phyloP scores from a whole-genome alignment of 2,797 vertebrate species.

The Cossypha dichroa region DNA sequence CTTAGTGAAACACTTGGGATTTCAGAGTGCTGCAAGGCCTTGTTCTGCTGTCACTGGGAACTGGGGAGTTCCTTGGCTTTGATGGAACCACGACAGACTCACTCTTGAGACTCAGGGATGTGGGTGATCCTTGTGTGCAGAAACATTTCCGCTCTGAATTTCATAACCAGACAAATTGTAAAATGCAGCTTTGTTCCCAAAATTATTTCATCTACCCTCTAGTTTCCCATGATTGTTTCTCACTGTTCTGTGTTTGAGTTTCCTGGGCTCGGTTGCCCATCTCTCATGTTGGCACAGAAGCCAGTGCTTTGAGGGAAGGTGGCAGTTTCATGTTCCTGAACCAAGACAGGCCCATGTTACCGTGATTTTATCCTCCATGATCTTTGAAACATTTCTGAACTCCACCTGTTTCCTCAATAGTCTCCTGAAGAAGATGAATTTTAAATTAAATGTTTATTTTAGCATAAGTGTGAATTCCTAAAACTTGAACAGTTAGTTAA shows the following conservation, averaged over 20 bases:
- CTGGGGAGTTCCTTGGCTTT: not conserved
- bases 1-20: not conserved
- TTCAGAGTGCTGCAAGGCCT: not conserved
- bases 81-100: not conserved
- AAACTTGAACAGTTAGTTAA: not conserved
- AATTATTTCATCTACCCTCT: not conserved
- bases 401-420: not conserved
- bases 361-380: not conserved
- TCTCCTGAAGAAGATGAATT: not conserved
- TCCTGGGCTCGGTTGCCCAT: not conserved
- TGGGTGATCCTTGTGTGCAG: not conserved
- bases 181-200: not conserved
- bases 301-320: not conserved
- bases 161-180: not conserved
- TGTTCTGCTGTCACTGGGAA: fast-evolving
- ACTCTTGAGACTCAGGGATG: not conserved
- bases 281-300: not conserved
- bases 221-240: not conserved
- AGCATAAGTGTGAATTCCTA: not conserved
- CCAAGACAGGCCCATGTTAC: fast-evolving
- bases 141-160: not conserved
- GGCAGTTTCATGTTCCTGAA: not conserved
- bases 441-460: not conserved
- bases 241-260: not conserved
- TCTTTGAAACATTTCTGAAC: not conserved